These are phyloP conservation scores for Petrolisthes manimaculis DNA, from an alignment of 2,888 invertebrate species.

Conservation along the genomic window DNA sequence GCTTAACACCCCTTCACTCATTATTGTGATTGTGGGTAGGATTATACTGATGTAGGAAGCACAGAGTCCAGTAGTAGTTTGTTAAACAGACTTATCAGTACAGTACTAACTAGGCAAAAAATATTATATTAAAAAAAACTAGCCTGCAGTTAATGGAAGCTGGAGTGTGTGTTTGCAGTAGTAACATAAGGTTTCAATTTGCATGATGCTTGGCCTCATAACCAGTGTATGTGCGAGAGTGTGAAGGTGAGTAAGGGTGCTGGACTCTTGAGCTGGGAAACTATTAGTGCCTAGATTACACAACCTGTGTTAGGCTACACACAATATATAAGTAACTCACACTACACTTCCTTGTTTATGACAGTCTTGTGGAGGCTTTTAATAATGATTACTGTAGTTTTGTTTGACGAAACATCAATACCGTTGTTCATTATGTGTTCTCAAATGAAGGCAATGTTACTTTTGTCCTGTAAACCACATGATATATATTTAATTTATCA, in stretches of 20 bases:
- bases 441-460: too few species aligned
- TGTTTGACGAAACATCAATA: too few species aligned
- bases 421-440: too few species aligned
- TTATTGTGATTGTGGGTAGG: not conserved
- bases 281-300: conserved; percentile 11
- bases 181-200: not conserved
- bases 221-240: not conserved
- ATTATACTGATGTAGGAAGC: not conserved
- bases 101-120: not conserved
- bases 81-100: not conserved
- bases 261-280: not conserved
- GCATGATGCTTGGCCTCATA: not conserved
- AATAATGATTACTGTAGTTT: too few species aligned
- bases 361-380: too few species aligned
- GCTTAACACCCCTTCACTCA: not conserved
- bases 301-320: conserved; percentile 9
- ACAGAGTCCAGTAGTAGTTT: not conserved
- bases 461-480: too few species aligned
- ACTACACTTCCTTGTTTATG: too few species aligned
- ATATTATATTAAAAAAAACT: not conserved
- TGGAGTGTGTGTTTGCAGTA: conserved; percentile 5
- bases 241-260: not conserved
- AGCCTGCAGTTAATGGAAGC: conserved; percentile 3
- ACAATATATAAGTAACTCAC: not conserved
- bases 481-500: not conserved